phyloP scores from a whole-genome alignment of 2,797 vertebrate species.

The Nannoperca obscura region DNA sequence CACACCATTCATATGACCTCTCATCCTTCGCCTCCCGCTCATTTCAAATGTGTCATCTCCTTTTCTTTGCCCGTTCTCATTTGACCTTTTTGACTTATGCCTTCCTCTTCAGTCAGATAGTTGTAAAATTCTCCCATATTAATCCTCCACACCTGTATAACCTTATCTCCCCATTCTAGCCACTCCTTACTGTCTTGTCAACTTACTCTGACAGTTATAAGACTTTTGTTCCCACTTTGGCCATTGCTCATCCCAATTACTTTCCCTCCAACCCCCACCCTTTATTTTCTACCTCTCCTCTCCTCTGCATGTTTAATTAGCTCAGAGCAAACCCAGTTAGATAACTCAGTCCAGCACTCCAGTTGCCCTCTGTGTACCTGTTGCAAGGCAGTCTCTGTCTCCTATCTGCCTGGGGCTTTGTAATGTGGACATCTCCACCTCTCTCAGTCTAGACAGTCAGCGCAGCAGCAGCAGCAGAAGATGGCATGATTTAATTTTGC shows the following conservation, averaged over 20 bases:
- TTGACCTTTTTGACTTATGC: conserved; percentile 6
- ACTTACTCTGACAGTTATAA: conserved; percentile 35
- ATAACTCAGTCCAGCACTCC: conserved; percentile 19
- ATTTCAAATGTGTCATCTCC: not conserved
- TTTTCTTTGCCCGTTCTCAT: not conserved
- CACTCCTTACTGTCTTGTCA: conserved; percentile 1
- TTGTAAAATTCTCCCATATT: conserved; percentile 9
- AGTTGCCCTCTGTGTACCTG: conserved; percentile 55
- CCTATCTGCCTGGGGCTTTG: conserved; percentile 32
- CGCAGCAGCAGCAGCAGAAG: conserved; percentile 25
- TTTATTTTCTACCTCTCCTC: conserved; percentile 11
- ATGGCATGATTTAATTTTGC: conserved; percentile 57
- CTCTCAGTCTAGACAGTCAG: conserved; percentile 55
- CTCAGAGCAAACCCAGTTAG: conserved; percentile 36
- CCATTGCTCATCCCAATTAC: conserved; percentile 37
- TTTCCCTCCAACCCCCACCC: not conserved
- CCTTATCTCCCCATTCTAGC: not conserved
- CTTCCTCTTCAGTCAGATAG: conserved; percentile 16
- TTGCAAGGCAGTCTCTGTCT: conserved; percentile 47
- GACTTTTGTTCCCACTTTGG: conserved; percentile 46
- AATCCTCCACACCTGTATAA: conserved; percentile 18
- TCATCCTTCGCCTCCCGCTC: conserved; percentile 1
- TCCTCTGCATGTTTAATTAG: conserved; percentile 37
- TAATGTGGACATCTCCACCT: conserved; percentile 16
- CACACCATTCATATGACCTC: not conserved